Conservation (phyloP, 2,113 vertebrate species). For the Bungarus multicinctus region DNA sequence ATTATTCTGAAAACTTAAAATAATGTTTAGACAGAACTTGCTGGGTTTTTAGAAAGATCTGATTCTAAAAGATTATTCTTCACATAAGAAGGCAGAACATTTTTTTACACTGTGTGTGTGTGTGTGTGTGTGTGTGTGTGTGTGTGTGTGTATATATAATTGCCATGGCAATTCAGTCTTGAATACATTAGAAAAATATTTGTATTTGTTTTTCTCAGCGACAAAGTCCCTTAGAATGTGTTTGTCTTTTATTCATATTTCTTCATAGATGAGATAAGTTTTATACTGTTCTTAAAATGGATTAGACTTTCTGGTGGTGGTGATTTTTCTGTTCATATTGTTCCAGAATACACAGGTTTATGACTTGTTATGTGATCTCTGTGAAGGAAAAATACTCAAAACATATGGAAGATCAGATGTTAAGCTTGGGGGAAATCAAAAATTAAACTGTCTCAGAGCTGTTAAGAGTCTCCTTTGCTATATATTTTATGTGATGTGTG, state of each 20-base stretch:
- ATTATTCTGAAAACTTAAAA: background rate
- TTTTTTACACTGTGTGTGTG: background rate
- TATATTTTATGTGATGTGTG: conserved; percentile 72
- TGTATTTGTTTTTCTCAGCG: conserved; percentile 31
- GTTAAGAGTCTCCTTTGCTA: conserved; percentile 67
- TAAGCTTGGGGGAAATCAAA: conserved; percentile 72
- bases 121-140: no score
- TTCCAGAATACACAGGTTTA: conserved; percentile 59
- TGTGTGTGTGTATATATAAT: no score
- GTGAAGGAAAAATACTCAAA: conserved; percentile 68
- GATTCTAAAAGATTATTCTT: background rate
- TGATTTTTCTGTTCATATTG: conserved; percentile 57
- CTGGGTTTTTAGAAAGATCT: background rate
- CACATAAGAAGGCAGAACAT: rapidly evolving
- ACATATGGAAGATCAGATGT: conserved; percentile 75
- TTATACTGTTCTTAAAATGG: conserved; percentile 44
- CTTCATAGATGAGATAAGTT: conserved; percentile 29
- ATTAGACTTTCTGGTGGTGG: conserved; percentile 54
- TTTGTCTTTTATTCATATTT: conserved; percentile 39
- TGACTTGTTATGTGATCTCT: conserved; percentile 62
- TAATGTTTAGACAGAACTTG: background rate
- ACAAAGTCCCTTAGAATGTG: conserved; percentile 40
- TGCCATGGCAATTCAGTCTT: conserved; percentile 8
- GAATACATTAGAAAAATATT: conserved; percentile 23
- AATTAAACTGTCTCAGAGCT: conserved; percentile 72